phyloP scores from a whole-genome alignment of 2,888 invertebrate genomes.

The Hermaeophaga mercurialis region DNA sequence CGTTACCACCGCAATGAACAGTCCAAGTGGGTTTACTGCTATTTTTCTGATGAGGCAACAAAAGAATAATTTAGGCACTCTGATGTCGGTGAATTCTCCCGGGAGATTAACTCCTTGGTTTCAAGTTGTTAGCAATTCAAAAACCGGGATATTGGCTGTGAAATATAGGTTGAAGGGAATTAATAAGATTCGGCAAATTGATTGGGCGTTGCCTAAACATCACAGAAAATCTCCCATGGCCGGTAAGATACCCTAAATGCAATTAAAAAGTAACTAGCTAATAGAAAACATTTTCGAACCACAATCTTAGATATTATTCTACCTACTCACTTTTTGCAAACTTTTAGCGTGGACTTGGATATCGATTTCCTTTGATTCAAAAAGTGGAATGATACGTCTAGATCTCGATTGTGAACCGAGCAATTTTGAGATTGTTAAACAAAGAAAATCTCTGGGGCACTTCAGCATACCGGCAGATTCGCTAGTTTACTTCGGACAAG shows the following conservation, averaged over 20 bases:
- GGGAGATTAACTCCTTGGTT: slow-evolving; percentile 58
- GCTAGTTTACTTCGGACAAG: slow-evolving; percentile 58
- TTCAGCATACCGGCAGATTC: slow-evolving; percentile 55
- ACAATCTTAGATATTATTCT: too few species aligned
- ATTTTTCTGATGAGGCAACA: slow-evolving; percentile 57
- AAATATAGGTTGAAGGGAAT: slow-evolving; percentile 53
- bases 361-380: slow-evolving; percentile 53
- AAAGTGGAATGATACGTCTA: slow-evolving; percentile 52
- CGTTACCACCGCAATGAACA: slow-evolving; percentile 52
- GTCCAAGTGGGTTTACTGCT: slow-evolving; percentile 53
- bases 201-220: slow-evolving; percentile 55
- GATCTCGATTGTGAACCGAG: slow-evolving; percentile 57
- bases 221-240: slow-evolving; percentile 56
- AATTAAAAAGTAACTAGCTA: too few species aligned
- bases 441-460: slow-evolving; percentile 42
- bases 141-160: slow-evolving; percentile 54
- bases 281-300: too few species aligned
- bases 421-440: slow-evolving; percentile 51
- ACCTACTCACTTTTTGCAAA: too few species aligned
- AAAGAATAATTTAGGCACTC: slow-evolving; percentile 56
- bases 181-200: slow-evolving; percentile 53
- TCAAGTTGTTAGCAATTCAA: slow-evolving; percentile 55
- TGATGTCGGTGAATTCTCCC: slow-evolving; percentile 56
- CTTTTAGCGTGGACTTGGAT: slow-evolving; percentile 58
- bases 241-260: slow-evolving; percentile 51